Base-by-base conservation (phyloP, 2,113 vertebrate species). In the Tor tambroides region DNA sequence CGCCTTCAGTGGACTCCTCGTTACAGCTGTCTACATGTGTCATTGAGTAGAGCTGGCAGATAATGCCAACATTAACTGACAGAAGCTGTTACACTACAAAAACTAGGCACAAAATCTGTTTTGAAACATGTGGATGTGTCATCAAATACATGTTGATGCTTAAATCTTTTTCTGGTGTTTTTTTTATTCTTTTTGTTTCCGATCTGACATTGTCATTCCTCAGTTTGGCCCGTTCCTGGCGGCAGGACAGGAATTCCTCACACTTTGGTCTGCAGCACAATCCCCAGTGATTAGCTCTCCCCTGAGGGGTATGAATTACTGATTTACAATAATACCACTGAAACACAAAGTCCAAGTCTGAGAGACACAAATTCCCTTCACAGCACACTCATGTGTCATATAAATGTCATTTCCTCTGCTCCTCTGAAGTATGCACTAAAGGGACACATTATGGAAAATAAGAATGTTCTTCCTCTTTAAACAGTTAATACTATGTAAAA, bases 271-370 rank as follows among this genome's bases (percentile, higher is more conserved):
- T 17, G 23, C 79, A 38, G 19, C 59, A 65, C 23, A 82, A 67
- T 61, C 63, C 23, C 38, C 81, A 30, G 63, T 51, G 81, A 30
- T 67, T 56, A 74, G 72, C 49, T 75, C 69, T 56, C 83, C 54
- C 72, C 69, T 59, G 83, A 59, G 83, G 43, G 56, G 1, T 74
- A 72, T 32, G 49, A 49, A 38, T 21, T 12, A 71, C 26, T 38
- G 67, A 72, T 30, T 59, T 59, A 38, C 49, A 84, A 35, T 10
- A 59, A 41, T 26, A 72, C 30, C 83, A 75, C 49, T 26, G 67
- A 74, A 41, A 56, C 21, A 63, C 38, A 12, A 26, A 75, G 11
- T 35, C 63, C 19, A 41, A 72, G 32, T 59, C 35, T 19, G 74
- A 49, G 59, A 63, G 38, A 28, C 15, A n/a, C 21, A 11, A 81